phyloP scores from a whole-genome alignment of 2,797 vertebrate species.

The Scarus forsteni region DNA sequence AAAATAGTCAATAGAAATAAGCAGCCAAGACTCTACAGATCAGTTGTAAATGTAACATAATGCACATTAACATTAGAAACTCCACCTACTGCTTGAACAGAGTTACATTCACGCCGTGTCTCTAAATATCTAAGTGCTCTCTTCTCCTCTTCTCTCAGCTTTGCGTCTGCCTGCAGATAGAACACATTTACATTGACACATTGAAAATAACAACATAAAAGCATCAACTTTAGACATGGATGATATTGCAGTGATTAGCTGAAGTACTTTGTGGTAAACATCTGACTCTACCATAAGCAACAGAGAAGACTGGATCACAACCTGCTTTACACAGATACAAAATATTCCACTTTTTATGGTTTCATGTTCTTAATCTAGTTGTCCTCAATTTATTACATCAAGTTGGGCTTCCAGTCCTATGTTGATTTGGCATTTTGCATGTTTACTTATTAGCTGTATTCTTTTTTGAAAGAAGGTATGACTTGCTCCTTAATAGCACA shows the following conservation, averaged over 20 bases:
- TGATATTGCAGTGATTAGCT: background rate
- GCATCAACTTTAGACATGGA: background rate
- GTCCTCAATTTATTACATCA: background rate
- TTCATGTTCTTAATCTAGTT: too few relatives aligned
- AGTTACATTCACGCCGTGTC: conserved; percentile 97
- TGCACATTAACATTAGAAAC: background rate
- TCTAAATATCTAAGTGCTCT: conserved; percentile 96
- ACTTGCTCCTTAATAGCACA: background rate
- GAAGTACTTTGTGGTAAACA: background rate
- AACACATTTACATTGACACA: conserved; percentile 1
- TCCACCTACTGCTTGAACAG: conserved; percentile 94
- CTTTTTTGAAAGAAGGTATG: background rate
- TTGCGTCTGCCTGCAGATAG: conserved; percentile 90
- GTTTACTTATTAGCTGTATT: background rate
- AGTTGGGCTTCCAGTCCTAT: background rate
- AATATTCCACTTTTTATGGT: background rate
- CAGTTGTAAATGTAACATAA: too few relatives aligned
- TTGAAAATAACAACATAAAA: background rate
- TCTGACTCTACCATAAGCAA: background rate
- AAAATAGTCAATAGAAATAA: background rate
- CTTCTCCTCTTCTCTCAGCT: conserved; percentile 98
- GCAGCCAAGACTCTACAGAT: too few relatives aligned
- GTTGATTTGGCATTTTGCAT: background rate
- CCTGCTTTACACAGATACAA: background rate
- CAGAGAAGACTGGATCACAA: background rate